Evolutionary conservation across 2,797 vertebrate species (phyloP).

Genomic region (Crypturellus tataupa): DNA sequence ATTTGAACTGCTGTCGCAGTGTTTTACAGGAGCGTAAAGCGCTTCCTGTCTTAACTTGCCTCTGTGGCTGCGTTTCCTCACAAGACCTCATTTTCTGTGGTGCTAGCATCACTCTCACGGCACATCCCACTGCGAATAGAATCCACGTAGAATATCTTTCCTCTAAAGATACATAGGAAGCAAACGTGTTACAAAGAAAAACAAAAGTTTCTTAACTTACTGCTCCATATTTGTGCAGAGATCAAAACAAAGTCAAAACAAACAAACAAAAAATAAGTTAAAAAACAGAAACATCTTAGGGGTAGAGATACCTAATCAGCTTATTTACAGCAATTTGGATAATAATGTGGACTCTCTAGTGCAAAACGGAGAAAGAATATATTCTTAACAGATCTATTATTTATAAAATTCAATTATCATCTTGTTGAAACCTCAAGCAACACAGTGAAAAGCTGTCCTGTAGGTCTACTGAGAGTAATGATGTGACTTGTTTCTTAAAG

Average conservation of each 20-base stretch:
- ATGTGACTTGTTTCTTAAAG: background rate
- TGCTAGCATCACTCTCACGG: background rate
- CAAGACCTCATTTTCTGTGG: background rate
- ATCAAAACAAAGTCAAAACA: background rate
- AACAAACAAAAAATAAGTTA: background rate
- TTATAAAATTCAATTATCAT: background rate
- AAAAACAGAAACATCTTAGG: background rate
- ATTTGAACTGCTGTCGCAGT: background rate
- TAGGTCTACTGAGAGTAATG: background rate
- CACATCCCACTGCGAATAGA: background rate
- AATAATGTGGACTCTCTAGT: background rate
- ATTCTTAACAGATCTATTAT: background rate
- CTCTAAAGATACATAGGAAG: background rate
- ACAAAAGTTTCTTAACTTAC: background rate
- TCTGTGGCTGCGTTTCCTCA: slow-evolving; percentile 6
- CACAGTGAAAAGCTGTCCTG: background rate
- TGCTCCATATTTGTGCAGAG: rapidly evolving
- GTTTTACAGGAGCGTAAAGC: background rate
- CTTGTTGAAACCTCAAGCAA: background rate
- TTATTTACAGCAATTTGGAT: background rate
- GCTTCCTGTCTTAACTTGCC: slow-evolving; percentile 11
- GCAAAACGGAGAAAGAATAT: background rate
- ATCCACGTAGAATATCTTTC: background rate
- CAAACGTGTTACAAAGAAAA: background rate
- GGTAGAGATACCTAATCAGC: background rate